Percentiles rank a stretch among this genome's conserved stretches.
These are phyloP conservation scores for Phataginus tetradactyla DNA, from an alignment of 2,797 vertebrate genomes.

Conservation along the genomic window DNA sequence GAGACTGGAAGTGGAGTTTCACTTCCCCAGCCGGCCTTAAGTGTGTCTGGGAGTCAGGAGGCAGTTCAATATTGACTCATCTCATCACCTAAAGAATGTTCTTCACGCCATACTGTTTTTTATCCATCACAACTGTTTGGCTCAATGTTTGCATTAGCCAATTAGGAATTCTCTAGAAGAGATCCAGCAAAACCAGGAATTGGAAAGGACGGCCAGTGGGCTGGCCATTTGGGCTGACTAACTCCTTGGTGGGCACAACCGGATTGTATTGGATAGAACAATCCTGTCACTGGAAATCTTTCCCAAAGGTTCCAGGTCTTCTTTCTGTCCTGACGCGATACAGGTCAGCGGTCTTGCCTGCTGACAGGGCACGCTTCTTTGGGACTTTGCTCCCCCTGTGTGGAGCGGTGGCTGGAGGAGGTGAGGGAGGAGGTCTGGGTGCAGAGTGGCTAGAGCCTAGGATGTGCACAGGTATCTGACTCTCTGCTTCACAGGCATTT, in stretches of 20 bases:
- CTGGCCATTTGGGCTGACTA: not conserved
- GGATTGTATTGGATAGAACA: not conserved
- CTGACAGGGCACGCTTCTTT: not conserved
- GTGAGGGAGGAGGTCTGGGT: not conserved
- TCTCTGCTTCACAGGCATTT: not conserved
- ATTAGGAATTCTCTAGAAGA: constrained; percentile 5
- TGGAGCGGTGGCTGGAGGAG: not conserved
- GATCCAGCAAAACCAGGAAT: not conserved
- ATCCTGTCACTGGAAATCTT: not conserved
- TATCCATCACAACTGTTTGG: not conserved
- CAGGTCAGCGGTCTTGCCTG: not conserved
- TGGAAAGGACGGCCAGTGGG: not conserved
- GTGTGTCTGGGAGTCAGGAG: not conserved
- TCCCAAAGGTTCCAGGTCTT: not conserved
- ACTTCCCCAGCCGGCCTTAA: not conserved
- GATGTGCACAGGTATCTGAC: not conserved
- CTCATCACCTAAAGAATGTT: not conserved
- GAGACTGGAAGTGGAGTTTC: not conserved
- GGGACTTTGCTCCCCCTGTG: not conserved
- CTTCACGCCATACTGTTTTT: constrained; percentile 10
- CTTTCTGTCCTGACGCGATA: not conserved
- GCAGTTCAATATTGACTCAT: not conserved
- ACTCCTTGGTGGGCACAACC: not conserved
- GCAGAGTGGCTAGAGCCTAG: not conserved
- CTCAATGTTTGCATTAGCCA: not conserved